phyloP scores from a whole-genome alignment of 2,797 vertebrate genomes.

The Argya squamiceps region DNA sequence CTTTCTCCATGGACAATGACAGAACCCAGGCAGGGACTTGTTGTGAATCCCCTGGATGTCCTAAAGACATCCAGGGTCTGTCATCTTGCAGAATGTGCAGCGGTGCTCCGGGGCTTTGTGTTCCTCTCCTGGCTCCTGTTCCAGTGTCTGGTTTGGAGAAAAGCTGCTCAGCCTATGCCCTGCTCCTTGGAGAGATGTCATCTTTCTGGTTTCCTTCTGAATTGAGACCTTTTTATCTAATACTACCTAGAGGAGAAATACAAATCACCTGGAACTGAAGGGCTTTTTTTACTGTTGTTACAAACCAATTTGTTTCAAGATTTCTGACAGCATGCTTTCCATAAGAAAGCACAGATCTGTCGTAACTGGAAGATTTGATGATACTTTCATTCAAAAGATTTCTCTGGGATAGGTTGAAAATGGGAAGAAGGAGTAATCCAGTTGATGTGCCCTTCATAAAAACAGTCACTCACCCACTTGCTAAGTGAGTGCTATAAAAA shows the following conservation, averaged over 20 bases:
- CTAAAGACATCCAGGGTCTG: neutral
- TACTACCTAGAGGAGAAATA: neutral
- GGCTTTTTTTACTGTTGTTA: neutral
- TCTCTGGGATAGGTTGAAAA: neutral
- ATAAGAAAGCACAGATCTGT: neutral
- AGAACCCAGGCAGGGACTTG: neutral
- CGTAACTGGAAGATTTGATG: neutral
- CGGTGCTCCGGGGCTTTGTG: neutral
- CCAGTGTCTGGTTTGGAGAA: neutral
- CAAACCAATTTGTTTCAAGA: neutral
- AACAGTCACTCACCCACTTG: neutral
- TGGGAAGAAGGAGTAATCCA: neutral
- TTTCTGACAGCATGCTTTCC: neutral
- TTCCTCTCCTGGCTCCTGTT: neutral
- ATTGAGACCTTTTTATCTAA: neutral
- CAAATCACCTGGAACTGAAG: neutral
- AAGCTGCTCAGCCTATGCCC: neutral
- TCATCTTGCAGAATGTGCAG: neutral
- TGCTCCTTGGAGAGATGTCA: neutral
- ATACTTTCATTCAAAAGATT: neutral
- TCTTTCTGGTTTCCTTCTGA: neutral
- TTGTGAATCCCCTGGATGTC: neutral
- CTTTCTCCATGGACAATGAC: neutral
- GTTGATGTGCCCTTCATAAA: neutral
- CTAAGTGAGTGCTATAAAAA: neutral